Conservation (phyloP, 2,888 invertebrate genomes). For the Aleiodes testaceus region DNA sequence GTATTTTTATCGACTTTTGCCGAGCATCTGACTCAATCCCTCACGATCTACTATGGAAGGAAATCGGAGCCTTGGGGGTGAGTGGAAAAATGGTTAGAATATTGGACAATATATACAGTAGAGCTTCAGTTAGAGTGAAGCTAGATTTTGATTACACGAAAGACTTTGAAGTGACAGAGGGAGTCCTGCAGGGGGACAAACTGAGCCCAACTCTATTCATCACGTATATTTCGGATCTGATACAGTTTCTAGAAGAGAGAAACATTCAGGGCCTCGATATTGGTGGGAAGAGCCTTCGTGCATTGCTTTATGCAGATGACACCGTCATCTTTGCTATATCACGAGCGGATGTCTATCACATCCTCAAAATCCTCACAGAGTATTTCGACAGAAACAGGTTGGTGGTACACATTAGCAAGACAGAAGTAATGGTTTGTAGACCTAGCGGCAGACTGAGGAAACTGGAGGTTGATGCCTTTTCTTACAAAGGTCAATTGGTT, state of each 20-base stretch:
- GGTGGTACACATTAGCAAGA: not conserved
- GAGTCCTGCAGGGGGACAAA: slow-evolving; percentile 3
- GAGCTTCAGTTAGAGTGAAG: not conserved
- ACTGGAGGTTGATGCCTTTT: not conserved
- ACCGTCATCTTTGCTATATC: not conserved
- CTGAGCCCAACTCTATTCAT: not conserved
- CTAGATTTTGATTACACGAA: not conserved
- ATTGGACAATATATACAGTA: not conserved
- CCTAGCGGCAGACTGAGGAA: not conserved
- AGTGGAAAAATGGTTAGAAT: not conserved
- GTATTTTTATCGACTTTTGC: not conserved
- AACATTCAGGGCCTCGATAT: not conserved
- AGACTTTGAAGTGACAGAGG: not conserved
- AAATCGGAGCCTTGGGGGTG: not conserved
- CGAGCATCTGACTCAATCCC: slow-evolving; percentile 2
- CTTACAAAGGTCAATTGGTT: not conserved
- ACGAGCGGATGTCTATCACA: not conserved
- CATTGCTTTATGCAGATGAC: not conserved
- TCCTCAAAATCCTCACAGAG: not conserved
- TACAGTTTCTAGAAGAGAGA: not conserved
- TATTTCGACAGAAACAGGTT: not conserved
- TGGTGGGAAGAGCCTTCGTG: not conserved
- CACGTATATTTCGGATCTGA: not conserved
- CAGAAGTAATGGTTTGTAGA: slow-evolving; percentile 2
- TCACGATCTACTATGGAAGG: not conserved